Base-by-base conservation (phyloP, 1,140 invertebrate genomes). In the Drosophila grimshawi region DNA sequence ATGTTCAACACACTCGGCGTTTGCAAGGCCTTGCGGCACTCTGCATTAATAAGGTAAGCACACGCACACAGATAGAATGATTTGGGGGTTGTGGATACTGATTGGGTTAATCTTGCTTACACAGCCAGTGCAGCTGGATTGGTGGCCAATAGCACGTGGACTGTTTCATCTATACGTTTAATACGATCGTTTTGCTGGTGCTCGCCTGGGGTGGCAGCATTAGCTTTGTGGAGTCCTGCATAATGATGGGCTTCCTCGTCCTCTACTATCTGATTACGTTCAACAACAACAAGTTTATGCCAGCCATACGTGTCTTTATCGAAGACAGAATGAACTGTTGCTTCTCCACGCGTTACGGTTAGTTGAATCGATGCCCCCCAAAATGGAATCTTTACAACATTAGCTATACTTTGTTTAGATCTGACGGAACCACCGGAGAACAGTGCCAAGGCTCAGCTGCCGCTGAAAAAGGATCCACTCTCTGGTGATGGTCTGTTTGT, bases 1-100 rank as follows among this genome's bases (percentile, higher is more conserved):
- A 95, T 98, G 55, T 98, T 98, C 86, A 98, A 98, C 80, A 96
- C 97, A 0, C 94, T 98, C 29, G 97, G 96, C 48, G 97, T 98
- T 98, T 0, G 96, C 96, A 0, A 0, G 96, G 97, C 4, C 93
- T 97, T n/a, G 97, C 97, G 19, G 96, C 96, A 5, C 91, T 98
- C 2, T 95, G 95, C 32, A 96, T 97, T 7, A 93, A 94, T 35
- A 92, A 94, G 92, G 97, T 98, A 63, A 39, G 48, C 7, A 35
- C 19, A 19, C 19, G 19, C 19, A 19, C 19, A 19, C 19, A 19
- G 19, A 19, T 19, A 19, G 19, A 19, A 1, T 19, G 19, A 19
- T 19, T 19, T 19, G 19, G 19, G 19, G 19, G 19, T 19, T 19
- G 19, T 19, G 19, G 19, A 19, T 19, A 19, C 19, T 19, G 19